A percentile compares a stretch with the other conserved stretches of the same genome.
These are phyloP conservation scores for Trissolcus brochymenae DNA, from an alignment of 2,888 invertebrate genomes.

Conservation along the genomic window DNA sequence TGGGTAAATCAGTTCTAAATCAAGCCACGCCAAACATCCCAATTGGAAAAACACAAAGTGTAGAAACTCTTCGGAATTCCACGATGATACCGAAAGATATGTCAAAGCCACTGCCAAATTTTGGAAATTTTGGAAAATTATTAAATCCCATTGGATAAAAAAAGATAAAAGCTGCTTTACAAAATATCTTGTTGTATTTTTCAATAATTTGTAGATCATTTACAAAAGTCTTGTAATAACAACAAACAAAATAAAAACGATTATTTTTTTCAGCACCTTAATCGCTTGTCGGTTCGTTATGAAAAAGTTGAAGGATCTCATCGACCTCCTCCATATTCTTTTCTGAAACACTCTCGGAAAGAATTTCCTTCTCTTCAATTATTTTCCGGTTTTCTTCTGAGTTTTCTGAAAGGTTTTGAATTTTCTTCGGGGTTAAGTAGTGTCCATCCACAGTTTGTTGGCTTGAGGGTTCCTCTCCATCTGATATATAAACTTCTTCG, in stretches of 20 bases:
- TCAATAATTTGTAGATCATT: no score
- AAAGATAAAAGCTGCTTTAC: no score
- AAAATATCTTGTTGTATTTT: no score
- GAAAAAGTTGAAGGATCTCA: slow-evolving; percentile 5
- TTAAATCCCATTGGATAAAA: no score
- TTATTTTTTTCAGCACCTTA: neutral
- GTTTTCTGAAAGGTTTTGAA: neutral
- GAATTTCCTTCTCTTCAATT: no score
- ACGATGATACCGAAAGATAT: no score
- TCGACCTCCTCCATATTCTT: neutral
- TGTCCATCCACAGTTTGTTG: neutral
- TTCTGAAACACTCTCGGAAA: neutral
- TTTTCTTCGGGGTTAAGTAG: neutral
- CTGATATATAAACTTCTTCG: neutral
- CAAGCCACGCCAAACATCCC: neutral
- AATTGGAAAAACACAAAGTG: neutral
- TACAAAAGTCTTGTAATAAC: neutral
- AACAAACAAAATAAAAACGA: neutral
- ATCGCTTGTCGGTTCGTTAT: neutral
- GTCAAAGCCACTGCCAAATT: no score
- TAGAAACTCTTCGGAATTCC: no score
- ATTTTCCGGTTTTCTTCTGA: no score
- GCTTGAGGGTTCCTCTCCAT: neutral
- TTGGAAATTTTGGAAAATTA: no score
- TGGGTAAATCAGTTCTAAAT: no score